Percentiles rank a stretch among this genome's conserved stretches.
These are phyloP conservation scores for Myotis myotis DNA, from an alignment of 2,797 vertebrate species.

Conservation along the genomic window DNA sequence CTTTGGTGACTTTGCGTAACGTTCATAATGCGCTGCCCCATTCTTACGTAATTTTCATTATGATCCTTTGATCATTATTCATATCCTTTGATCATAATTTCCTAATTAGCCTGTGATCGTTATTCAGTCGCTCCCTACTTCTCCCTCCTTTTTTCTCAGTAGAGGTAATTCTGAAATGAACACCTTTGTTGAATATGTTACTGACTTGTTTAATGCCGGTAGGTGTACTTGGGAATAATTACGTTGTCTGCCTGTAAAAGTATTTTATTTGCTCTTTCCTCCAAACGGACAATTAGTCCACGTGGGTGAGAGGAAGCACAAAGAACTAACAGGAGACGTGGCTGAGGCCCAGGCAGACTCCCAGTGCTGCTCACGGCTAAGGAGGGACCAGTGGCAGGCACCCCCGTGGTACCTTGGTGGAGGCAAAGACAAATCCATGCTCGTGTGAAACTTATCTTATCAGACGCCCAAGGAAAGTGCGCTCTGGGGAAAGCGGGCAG, in stretches of 20 bases:
- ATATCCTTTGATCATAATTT: no score
- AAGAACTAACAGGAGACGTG: background rate
- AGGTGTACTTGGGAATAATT: background rate
- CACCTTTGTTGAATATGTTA: background rate
- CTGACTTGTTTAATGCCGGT: background rate
- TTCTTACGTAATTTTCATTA: background rate
- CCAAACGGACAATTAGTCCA: background rate
- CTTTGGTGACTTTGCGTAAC: background rate
- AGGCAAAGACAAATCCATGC: background rate
- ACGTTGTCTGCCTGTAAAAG: background rate
- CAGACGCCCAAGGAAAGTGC: background rate
- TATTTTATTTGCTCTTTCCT: background rate
- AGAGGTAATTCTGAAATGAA: background rate
- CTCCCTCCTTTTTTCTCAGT: background rate
- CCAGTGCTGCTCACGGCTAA: rapidly evolving
- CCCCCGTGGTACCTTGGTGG: background rate
- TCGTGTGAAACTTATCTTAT: background rate
- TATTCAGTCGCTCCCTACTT: background rate
- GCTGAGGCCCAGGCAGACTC: rapidly evolving
- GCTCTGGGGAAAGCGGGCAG: background rate
- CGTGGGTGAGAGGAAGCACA: rapidly evolving
- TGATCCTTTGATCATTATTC: background rate
- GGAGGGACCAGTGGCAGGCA: rapidly evolving
- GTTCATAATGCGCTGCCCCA: background rate
- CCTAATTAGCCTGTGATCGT: background rate